Evolutionary conservation across 2,113 vertebrate genomes (phyloP).

Genomic region (Podilymbus podiceps): DNA sequence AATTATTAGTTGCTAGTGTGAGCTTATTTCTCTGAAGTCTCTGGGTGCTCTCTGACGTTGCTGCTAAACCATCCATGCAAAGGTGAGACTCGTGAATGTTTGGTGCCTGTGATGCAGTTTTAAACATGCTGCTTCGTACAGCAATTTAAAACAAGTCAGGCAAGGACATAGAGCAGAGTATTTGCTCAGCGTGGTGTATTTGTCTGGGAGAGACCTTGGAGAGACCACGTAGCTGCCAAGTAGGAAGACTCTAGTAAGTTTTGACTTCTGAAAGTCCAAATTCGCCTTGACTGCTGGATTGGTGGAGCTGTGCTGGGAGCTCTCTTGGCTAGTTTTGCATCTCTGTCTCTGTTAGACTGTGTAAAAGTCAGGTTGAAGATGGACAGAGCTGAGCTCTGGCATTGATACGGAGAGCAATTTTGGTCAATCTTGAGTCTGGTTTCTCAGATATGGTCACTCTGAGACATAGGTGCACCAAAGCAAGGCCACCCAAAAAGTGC

Average conservation of each 20-base stretch:
- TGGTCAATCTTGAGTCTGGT: neutral
- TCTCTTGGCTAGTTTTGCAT: neutral
- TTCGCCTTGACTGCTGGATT: neutral
- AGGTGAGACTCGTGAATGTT: neutral
- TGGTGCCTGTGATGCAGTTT: neutral
- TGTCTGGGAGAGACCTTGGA: neutral
- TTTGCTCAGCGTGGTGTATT: neutral
- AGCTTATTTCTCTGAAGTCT: constrained; percentile 1
- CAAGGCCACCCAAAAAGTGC: neutral
- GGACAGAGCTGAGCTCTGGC: neutral
- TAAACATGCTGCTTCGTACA: neutral
- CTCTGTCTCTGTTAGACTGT: neutral
- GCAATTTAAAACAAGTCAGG: neutral
- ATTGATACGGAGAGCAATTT: neutral
- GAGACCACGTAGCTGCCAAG: neutral
- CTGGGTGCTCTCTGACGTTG: neutral
- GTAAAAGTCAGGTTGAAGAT: neutral
- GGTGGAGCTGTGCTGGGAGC: neutral
- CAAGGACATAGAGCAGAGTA: neutral
- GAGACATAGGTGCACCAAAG: rapidly evolving
- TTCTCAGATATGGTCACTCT: neutral
- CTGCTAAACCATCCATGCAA: neutral
- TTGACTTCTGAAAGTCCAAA: neutral
- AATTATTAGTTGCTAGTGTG: neutral
- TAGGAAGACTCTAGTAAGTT: neutral